phyloP scores from a whole-genome alignment of 2,113 vertebrate genomes.

The Gymnocephalus cernua region DNA sequence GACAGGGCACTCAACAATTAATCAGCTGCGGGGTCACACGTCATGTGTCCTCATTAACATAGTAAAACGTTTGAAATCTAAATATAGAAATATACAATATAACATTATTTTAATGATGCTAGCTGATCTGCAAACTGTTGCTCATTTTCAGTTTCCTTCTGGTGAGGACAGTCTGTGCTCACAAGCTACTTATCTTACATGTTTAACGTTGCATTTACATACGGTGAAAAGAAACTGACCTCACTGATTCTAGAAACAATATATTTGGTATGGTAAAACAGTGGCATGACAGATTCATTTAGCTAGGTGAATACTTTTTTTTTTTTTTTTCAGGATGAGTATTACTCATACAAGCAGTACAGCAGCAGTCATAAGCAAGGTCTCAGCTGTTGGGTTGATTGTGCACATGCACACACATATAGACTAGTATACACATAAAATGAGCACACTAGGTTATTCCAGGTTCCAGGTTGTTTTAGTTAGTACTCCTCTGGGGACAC shows the following conservation, averaged over 20 bases:
- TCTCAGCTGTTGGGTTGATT: background rate
- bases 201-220: background rate
- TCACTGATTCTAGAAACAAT: background rate
- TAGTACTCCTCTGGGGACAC: constrained; percentile 12
- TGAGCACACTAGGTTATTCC: constrained; percentile 1
- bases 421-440: background rate
- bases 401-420: background rate
- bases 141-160: background rate
- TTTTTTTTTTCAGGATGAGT: background rate
- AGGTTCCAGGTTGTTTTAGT: constrained; percentile 32
- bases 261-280: background rate
- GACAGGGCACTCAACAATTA: background rate
- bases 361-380: background rate
- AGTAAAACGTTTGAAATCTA: background rate
- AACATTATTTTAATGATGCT: too few species aligned
- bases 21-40: background rate
- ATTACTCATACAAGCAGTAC: background rate
- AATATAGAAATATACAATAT: background rate
- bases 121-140: too few species aligned
- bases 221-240: background rate
- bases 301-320: too few species aligned
- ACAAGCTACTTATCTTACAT: background rate
- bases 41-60: background rate
- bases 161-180: background rate
- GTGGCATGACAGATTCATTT: background rate